Evolutionary conservation across 2,797 vertebrate genomes (phyloP).

Genomic region (Anisognathus igniventris): DNA sequence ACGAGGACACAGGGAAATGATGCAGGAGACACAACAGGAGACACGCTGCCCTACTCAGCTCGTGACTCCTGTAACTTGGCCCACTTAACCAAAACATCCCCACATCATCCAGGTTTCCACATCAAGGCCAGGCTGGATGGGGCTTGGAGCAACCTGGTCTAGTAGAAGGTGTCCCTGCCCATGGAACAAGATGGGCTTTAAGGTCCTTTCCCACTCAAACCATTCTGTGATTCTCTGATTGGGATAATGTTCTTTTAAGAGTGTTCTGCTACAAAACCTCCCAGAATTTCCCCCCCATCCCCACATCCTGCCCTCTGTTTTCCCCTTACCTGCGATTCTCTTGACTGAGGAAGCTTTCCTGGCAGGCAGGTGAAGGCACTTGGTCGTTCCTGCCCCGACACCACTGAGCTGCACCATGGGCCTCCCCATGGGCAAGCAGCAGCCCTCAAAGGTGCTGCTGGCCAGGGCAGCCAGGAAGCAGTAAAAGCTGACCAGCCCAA

Average conservation of each 20-base stretch:
- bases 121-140: rapidly evolving
- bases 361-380: slow-evolving; percentile 82
- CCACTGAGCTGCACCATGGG: slow-evolving; percentile 79
- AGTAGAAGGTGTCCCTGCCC: background rate
- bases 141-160: background rate
- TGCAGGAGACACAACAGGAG: background rate
- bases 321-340: slow-evolving; percentile 83
- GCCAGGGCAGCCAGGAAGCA: slow-evolving; percentile 83
- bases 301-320: rapidly evolving
- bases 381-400: slow-evolving; percentile 60
- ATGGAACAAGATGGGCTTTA: background rate
- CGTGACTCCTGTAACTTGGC: background rate
- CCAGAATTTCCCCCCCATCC: background rate
- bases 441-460: slow-evolving; percentile 78
- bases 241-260: background rate
- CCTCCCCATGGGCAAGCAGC: slow-evolving; percentile 80
- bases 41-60: background rate
- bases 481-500: slow-evolving; percentile 87
- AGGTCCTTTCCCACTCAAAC: background rate
- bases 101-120: background rate
- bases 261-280: background rate
- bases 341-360: slow-evolving; percentile 82
- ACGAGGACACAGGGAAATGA: background rate
- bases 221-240: background rate
- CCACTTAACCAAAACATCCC: background rate